Evolutionary conservation across 2,888 invertebrate genomes (phyloP).

Genomic region (Drosophila anceps): DNA sequence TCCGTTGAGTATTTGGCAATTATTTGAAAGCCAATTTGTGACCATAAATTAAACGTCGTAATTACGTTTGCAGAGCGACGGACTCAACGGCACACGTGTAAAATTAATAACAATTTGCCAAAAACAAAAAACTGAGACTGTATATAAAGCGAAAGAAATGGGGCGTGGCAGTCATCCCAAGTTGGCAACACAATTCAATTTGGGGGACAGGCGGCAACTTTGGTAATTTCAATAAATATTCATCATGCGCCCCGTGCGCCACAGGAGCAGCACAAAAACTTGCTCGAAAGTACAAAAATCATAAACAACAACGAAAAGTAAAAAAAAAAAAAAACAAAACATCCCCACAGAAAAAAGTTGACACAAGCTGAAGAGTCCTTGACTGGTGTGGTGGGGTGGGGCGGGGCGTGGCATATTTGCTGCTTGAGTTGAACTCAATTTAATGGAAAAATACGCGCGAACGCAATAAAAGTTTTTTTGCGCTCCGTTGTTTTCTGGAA

Average conservation of each 20-base stretch:
- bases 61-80: constrained; percentile 58
- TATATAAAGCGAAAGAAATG: constrained; percentile 8
- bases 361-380: constrained; percentile 55
- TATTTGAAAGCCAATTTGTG: constrained; percentile 71
- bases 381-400: constrained; percentile 12
- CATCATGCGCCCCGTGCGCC: constrained; percentile 76
- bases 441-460: constrained; percentile 84
- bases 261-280: constrained; percentile 58
- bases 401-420: constrained; percentile 75
- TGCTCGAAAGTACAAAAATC: constrained; percentile 65
- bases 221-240: constrained; percentile 84
- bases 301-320: constrained; percentile 66
- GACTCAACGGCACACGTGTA: constrained; percentile 65
- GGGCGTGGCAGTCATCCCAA: constrained; percentile 55
- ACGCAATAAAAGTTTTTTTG: constrained; percentile 71
- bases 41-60: constrained; percentile 66
- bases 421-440: constrained; percentile 84
- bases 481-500: constrained; percentile 45
- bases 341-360: constrained; percentile 53
- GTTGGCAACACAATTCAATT: constrained; percentile 82
- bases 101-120: constrained; percentile 85
- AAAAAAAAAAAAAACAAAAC: constrained; percentile 13
- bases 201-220: constrained; percentile 71
- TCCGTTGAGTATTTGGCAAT: constrained; percentile 39
- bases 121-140: constrained; percentile 41